phyloP scores from a whole-genome alignment of 1,140 invertebrate species.

The Macrocentrus cingulum region DNA sequence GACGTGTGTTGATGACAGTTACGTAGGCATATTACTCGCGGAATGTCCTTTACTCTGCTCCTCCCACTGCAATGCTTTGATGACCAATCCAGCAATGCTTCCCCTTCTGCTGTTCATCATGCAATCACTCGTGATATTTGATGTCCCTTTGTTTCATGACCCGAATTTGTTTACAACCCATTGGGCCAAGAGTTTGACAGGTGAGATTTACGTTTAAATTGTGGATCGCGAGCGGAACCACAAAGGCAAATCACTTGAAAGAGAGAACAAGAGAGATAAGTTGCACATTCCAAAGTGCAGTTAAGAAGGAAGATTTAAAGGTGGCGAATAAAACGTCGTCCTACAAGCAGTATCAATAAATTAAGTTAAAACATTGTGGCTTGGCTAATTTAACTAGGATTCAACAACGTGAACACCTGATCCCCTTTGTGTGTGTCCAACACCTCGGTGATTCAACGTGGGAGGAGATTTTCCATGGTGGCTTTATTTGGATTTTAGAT shows the following conservation, averaged over 20 bases:
- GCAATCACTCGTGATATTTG: background rate
- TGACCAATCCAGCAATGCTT: slow-evolving; percentile 35
- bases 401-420: no score
- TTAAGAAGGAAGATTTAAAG: slow-evolving; percentile 41
- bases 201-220: slow-evolving; percentile 30
- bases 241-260: slow-evolving; percentile 9
- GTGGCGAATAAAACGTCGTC: background rate
- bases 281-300: slow-evolving; percentile 22
- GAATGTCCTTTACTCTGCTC: slow-evolving; percentile 33
- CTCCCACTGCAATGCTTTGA: slow-evolving; percentile 38
- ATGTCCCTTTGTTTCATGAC: slow-evolving; percentile 11
- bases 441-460: slow-evolving; percentile 11
- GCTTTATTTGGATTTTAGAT: slow-evolving; percentile 17
- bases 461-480: slow-evolving; percentile 16
- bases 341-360: background rate
- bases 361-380: background rate
- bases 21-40: slow-evolving; percentile 40
- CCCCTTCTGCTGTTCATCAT: background rate
- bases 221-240: slow-evolving; percentile 14
- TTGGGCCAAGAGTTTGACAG: slow-evolving; percentile 17
- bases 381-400: slow-evolving; percentile 19
- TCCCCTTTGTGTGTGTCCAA: slow-evolving; percentile 7
- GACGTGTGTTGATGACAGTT: slow-evolving; percentile 36
- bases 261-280: slow-evolving; percentile 13
- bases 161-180: slow-evolving; percentile 5